Evolutionary conservation across 2,113 vertebrate genomes (phyloP).

Genomic region (Accipiter virgatus): DNA sequence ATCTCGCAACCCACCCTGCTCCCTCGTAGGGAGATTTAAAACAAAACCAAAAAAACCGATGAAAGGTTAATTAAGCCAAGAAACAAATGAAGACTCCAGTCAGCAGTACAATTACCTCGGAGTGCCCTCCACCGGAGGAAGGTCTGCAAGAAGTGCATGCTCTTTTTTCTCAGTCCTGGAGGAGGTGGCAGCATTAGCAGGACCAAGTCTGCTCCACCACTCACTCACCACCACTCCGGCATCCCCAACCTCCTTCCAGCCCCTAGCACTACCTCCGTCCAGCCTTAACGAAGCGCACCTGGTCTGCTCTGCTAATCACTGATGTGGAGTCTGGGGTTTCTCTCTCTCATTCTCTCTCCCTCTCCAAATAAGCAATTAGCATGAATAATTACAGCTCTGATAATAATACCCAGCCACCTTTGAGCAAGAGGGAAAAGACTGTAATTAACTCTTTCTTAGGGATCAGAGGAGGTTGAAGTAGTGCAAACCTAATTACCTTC

Average conservation of each 20-base stretch:
- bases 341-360: background rate
- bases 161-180: conserved; percentile 51
- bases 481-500: background rate
- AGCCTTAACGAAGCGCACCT: conserved; percentile 2
- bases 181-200: conserved; percentile 52
- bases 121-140: conserved; percentile 68
- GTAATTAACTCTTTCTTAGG: conserved; percentile 73
- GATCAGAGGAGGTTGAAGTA: conserved; percentile 51
- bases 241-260: background rate
- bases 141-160: conserved; percentile 72
- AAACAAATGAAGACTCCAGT: background rate
- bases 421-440: conserved; percentile 61
- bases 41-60: background rate
- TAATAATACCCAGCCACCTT: conserved; percentile 68
- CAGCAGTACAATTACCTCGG: conserved; percentile 56
- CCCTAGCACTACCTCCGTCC: background rate
- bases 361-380: conserved; percentile 73
- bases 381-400: conserved; percentile 73
- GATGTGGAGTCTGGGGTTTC: background rate
- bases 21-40: background rate
- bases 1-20: background rate
- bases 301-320: conserved; percentile 8
- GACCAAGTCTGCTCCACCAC: background rate
- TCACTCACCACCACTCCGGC: background rate
- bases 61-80: conserved; percentile 10